Conservation (phyloP, 2,888 invertebrate genomes). For the Polietes domitor region DNA sequence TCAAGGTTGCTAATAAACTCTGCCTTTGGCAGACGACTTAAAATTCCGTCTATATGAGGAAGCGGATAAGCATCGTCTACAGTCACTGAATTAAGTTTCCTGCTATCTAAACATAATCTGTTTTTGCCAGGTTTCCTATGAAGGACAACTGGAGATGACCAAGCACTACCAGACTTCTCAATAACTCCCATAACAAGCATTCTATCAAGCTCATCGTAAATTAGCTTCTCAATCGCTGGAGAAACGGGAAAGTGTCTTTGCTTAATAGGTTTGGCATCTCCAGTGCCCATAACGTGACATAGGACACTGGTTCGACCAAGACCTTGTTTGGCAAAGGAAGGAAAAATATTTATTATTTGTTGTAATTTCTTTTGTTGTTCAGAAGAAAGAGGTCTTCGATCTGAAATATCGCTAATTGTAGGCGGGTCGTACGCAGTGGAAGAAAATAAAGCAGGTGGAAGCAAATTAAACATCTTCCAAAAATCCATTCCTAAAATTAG, state of each 20-base stretch:
- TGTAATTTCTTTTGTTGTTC: not conserved
- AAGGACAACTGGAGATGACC: constrained; percentile 73
- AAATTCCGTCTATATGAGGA: constrained; percentile 59
- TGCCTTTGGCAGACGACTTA: constrained; percentile 45
- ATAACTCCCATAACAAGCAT: constrained; percentile 73
- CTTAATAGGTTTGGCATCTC: constrained; percentile 60
- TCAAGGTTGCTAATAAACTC: constrained; percentile 56
- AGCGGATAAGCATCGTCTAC: constrained; percentile 56
- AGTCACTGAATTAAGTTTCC: constrained; percentile 72
- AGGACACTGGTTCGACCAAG: constrained; percentile 60
- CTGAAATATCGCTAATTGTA: not conserved
- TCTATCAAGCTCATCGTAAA: constrained; percentile 71
- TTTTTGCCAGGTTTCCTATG: constrained; percentile 70
- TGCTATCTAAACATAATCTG: constrained; percentile 72
- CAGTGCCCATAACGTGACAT: constrained; percentile 60
- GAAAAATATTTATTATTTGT: constrained; percentile 47
- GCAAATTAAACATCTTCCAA: constrained; percentile 36
- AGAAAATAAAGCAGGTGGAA: not conserved
- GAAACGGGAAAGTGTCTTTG: constrained; percentile 64
- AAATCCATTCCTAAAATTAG: constrained; percentile 38
- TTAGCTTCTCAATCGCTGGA: constrained; percentile 47
- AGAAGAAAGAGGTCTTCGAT: not conserved
- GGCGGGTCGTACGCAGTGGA: not conserved
- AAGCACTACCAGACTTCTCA: constrained; percentile 72
- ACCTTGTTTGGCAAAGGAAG: constrained; percentile 52